Conservation (phyloP, 2,113 vertebrate species). For the Nannobrachium achirus region DNA sequence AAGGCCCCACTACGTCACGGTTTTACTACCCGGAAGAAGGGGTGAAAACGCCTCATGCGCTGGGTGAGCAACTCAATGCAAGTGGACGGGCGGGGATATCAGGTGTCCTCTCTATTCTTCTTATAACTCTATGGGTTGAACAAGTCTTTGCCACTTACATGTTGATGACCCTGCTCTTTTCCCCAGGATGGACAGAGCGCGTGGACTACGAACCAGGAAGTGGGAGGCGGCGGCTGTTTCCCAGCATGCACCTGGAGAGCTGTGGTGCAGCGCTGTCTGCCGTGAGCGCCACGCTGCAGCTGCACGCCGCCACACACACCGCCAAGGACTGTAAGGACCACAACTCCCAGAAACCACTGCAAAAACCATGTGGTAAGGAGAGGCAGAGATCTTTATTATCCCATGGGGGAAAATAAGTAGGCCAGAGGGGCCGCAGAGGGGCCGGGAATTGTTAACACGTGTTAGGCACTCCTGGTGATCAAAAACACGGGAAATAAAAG, state of each 20-base stretch:
- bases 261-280: conserved; percentile 92
- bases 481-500: not conserved
- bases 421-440: not conserved
- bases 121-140: no score
- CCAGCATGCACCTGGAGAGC: conserved; percentile 90
- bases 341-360: conserved; percentile 93
- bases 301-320: conserved; percentile 93
- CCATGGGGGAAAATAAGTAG: not conserved
- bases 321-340: conserved; percentile 96
- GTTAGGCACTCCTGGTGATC: not conserved
- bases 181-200: conserved; percentile 90
- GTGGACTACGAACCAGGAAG: conserved; percentile 94
- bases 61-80: no score
- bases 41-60: no score
- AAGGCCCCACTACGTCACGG: no score
- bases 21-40: no score
- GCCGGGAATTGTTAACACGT: not conserved
- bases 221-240: conserved; percentile 90
- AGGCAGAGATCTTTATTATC: no score
- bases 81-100: no score
- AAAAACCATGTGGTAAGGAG: conserved; percentile 92
- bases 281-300: conserved; percentile 85
- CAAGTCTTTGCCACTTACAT: no score
- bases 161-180: no score
- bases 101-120: no score